These are phyloP conservation scores for Candidula unifasciata DNA, from an alignment of 2,888 invertebrate species.

Conservation along the genomic window DNA sequence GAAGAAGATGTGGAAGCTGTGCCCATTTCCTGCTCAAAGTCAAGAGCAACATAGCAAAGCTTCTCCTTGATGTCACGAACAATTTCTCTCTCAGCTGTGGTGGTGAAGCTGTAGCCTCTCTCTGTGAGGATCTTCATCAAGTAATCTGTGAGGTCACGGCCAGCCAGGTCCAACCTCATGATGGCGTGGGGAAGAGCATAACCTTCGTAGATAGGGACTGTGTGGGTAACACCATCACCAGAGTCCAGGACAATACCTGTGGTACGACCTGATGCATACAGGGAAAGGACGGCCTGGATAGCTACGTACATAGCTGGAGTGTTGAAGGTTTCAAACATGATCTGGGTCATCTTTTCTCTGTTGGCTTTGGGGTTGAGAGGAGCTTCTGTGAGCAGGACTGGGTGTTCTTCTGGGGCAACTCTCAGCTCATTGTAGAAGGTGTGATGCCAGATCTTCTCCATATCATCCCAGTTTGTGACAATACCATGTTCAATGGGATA, in stretches of 20 bases:
- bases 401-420: conserved; percentile 14
- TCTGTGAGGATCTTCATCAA: conserved; percentile 21
- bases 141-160: conserved; percentile 19
- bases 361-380: conserved; percentile 12
- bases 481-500: conserved; percentile 12
- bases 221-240: conserved; percentile 17
- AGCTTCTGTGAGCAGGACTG: conserved; percentile 18
- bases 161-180: conserved; percentile 16
- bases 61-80: conserved; percentile 87
- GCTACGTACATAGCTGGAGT: background rate
- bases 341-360: conserved; percentile 21
- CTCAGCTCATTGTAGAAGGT: conserved; percentile 21
- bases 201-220: conserved; percentile 15
- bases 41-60: conserved; percentile 93
- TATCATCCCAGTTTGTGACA: conserved; percentile 21
- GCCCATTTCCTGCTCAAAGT: conserved; percentile 95
- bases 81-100: conserved; percentile 44
- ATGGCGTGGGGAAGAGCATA: conserved; percentile 18
- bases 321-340: conserved; percentile 21
- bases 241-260: conserved; percentile 15
- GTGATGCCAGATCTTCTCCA: conserved; percentile 21
- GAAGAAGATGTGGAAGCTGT: conserved; percentile 93
- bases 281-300: conserved; percentile 5
- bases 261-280: background rate
- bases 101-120: conserved; percentile 19